Percentiles rank a stretch among this genome's conserved stretches.
These are phyloP conservation scores for Campoletis raptor DNA, from an alignment of 2,888 invertebrate genomes.

Conservation along the genomic window DNA sequence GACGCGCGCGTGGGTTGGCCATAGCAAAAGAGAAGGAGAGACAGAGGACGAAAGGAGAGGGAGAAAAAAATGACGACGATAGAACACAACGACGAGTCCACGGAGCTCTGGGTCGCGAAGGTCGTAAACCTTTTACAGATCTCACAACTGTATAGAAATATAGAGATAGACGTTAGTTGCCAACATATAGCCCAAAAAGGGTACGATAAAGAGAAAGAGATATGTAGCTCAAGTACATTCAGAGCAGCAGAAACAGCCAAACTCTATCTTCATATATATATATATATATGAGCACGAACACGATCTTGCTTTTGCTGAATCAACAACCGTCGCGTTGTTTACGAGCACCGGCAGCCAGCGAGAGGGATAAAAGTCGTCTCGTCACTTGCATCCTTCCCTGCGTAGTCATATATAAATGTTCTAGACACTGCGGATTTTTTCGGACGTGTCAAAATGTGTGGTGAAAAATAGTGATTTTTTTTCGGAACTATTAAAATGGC, in stretches of 20 bases:
- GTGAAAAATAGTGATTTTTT: no score
- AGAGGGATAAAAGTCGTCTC: constrained; percentile 63
- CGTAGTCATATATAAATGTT: neutral
- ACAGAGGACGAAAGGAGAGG: neutral
- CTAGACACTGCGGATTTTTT: no score
- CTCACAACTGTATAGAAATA: constrained; percentile 8
- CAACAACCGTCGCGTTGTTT: constrained; percentile 65
- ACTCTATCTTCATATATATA: neutral
- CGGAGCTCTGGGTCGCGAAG: constrained; percentile 60
- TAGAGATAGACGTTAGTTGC: constrained; percentile 19
- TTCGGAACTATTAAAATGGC: no score
- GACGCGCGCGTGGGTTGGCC: constrained; percentile 54
- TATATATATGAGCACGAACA: neutral
- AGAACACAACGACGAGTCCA: constrained; percentile 20
- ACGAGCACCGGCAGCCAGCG: constrained; percentile 52
- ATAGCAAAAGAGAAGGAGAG: neutral
- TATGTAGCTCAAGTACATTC: constrained; percentile 20
- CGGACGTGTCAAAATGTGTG: no score
- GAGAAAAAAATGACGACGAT: neutral
- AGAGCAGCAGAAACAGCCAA: constrained; percentile 1
- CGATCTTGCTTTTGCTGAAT: constrained; percentile 57
- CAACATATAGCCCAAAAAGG: constrained; percentile 21
- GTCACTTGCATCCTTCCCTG: constrained; percentile 49
- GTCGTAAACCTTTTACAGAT: constrained; percentile 66
- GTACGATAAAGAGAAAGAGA: constrained; percentile 11